phyloP scores from a whole-genome alignment of 2,888 invertebrate species.

The Drosophila helvetica region DNA sequence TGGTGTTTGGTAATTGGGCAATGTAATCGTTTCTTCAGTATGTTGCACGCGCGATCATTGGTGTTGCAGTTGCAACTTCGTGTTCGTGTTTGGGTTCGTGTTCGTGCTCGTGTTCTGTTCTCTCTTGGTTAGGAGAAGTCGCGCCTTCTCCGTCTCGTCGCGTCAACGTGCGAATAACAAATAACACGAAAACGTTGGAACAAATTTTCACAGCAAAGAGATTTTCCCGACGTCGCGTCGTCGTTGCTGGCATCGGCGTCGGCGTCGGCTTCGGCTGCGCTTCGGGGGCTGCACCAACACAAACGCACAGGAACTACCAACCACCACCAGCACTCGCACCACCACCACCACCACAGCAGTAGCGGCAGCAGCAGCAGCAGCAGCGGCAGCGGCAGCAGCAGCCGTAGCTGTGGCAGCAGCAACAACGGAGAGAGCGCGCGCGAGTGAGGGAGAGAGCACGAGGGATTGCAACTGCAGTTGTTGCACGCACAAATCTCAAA shows the following conservation, averaged over 20 bases:
- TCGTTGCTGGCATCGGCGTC: slow-evolving; percentile 30
- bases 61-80: slow-evolving; percentile 30
- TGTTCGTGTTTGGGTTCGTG: too few species aligned
- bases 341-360: slow-evolving; percentile 4
- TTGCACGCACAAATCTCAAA: slow-evolving; percentile 10
- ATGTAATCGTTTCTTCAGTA: slow-evolving; percentile 6
- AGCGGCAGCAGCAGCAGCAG: slow-evolving; percentile 7
- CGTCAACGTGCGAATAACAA: slow-evolving; percentile 83
- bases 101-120: slow-evolving; percentile 29
- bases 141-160: slow-evolving; percentile 77
- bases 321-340: slow-evolving; percentile 41
- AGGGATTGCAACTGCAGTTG: background rate
- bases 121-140: slow-evolving; percentile 15
- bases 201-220: slow-evolving; percentile 78
- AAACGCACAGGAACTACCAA: slow-evolving; percentile 46
- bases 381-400: slow-evolving; percentile 36
- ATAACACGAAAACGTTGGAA: slow-evolving; percentile 80
- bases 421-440: background rate
- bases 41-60: slow-evolving; percentile 44
- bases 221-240: slow-evolving; percentile 72
- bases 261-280: slow-evolving; percentile 64
- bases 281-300: slow-evolving; percentile 47
- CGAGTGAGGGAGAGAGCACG: background rate
- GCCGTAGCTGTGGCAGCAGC: slow-evolving; percentile 22
- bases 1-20: background rate